A percentile compares a stretch with the other conserved stretches of the same genome.
phyloP scores from a whole-genome alignment of 2,113 vertebrate genomes.

The Lepisosteus oculatus region DNA sequence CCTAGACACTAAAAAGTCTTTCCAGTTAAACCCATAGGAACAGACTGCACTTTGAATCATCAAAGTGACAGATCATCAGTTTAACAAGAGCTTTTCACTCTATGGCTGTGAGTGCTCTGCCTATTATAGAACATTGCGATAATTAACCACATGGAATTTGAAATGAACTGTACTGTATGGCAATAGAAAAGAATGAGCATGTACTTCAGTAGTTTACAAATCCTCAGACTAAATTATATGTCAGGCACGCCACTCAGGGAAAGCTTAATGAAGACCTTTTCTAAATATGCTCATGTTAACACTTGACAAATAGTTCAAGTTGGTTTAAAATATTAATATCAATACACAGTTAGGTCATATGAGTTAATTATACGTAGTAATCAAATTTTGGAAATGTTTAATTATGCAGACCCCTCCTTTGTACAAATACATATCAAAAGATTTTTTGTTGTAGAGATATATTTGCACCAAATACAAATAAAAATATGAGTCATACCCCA shows the following conservation, averaged over 20 bases:
- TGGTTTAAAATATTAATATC: too few relatives aligned
- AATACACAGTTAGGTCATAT: too few relatives aligned
- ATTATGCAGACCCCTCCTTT: too few relatives aligned
- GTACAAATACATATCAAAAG: too few relatives aligned
- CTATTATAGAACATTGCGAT: not conserved
- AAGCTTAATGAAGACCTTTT: not conserved
- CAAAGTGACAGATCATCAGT: slow-evolving; percentile 1
- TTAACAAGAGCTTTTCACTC: slow-evolving; percentile 3
- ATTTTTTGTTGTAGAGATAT: too few relatives aligned
- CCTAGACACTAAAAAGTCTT: not conserved
- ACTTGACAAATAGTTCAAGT: too few relatives aligned
- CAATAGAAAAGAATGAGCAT: not conserved
- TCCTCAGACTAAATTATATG: too few relatives aligned
- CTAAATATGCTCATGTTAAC: not conserved
- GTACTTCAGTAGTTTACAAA: not conserved
- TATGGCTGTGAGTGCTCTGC: not conserved
- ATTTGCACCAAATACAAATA: too few relatives aligned
- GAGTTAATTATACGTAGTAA: too few relatives aligned
- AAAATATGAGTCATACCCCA: too few relatives aligned
- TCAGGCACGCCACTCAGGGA: not conserved
- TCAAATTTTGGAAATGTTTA: too few relatives aligned
- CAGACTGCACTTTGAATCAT: not conserved
- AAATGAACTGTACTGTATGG: not conserved
- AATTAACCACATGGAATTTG: slow-evolving; percentile 3
- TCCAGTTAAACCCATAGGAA: not conserved